Percentiles rank a stretch among this genome's conserved stretches.
Evolutionary conservation across 2,888 invertebrate genomes (phyloP).

Genomic region (Papilio demoleus): DNA sequence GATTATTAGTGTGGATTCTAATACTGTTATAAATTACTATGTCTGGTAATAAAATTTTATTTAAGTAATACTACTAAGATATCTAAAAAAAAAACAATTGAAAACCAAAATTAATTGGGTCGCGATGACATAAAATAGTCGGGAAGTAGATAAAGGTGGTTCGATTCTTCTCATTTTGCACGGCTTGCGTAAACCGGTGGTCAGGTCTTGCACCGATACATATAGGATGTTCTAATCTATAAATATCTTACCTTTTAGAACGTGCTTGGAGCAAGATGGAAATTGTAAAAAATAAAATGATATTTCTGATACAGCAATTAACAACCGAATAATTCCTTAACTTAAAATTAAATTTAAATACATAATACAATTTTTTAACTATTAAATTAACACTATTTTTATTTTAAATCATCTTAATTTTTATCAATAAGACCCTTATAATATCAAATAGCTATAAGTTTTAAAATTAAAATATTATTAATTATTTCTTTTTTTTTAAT

Average conservation of each 20-base stretch:
- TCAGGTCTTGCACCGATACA: background rate
- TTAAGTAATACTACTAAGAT: background rate
- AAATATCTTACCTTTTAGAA: background rate
- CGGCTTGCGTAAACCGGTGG: conserved; percentile 66
- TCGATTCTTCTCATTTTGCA: conserved; percentile 73
- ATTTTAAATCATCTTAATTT: no score
- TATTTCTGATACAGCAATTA: background rate
- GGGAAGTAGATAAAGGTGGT: conserved; percentile 58
- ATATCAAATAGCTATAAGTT: no score
- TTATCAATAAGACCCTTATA: no score
- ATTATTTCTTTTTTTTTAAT: no score
- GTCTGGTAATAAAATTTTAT: no score
- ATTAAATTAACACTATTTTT: no score
- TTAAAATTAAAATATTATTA: no score
- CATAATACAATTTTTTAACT: no score
- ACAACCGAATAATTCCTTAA: no score
- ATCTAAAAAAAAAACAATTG: background rate
- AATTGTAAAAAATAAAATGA: background rate
- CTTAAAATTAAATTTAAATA: no score
- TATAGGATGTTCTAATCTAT: conserved; percentile 55
- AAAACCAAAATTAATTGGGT: conserved; percentile 39
- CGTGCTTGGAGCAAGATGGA: background rate
- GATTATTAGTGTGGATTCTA: no score
- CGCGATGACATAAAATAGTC: conserved; percentile 58
- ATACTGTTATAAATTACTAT: background rate